Percentiles rank a stretch among this genome's conserved stretches.
These are phyloP conservation scores for Elephas maximus DNA, from an alignment of 2,113 vertebrate species.

Conservation along the genomic window DNA sequence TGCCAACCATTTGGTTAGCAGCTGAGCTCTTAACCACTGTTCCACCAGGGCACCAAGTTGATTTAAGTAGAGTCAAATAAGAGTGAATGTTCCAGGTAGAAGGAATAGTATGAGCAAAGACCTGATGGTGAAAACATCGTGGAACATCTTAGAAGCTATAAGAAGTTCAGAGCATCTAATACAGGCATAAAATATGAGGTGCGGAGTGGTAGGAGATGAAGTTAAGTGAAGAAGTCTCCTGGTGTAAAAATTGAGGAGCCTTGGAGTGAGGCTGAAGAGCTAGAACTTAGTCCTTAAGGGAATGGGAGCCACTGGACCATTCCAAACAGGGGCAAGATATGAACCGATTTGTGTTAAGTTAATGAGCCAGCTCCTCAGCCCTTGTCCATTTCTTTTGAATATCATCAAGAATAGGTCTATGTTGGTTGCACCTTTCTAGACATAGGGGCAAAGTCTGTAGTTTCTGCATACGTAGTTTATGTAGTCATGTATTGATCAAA, in stretches of 20 bases:
- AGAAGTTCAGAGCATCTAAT: background rate
- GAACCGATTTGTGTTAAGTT: background rate
- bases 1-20: background rate
- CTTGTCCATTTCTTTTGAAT: background rate
- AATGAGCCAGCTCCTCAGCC: background rate
- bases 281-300: background rate
- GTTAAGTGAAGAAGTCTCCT: background rate
- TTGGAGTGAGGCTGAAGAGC: background rate
- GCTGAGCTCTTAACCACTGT: too few relatives aligned
- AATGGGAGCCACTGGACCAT: fast-evolving
- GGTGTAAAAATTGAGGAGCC: background rate
- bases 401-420: background rate
- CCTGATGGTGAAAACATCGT: background rate
- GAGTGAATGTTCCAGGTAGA: background rate
- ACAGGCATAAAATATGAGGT: background rate
- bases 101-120: background rate
- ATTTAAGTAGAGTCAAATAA: background rate
- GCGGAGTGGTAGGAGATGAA: background rate
- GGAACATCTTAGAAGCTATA: too few relatives aligned
- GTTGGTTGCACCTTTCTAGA: background rate
- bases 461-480: background rate
- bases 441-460: too few relatives aligned
- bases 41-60: background rate
- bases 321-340: background rate
- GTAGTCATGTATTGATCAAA: background rate